Evolutionary conservation across 2,113 vertebrate genomes (phyloP).

Genomic region (Cercocebus atys): DNA sequence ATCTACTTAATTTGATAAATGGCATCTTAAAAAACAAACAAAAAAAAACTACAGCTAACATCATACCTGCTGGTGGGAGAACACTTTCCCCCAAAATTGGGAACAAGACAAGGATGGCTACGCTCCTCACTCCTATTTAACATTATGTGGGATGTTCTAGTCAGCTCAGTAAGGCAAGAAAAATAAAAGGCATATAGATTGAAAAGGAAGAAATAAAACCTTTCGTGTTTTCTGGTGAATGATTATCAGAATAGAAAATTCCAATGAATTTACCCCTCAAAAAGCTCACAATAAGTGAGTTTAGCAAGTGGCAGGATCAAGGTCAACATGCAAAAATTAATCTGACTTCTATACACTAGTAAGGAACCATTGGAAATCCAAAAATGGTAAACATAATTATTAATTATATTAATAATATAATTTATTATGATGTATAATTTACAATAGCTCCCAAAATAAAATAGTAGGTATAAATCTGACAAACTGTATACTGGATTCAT

Average conservation of each 20-base stretch:
- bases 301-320: background rate
- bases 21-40: background rate
- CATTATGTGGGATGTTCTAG: background rate
- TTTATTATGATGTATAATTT: background rate
- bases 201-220: background rate
- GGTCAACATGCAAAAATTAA: background rate
- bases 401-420: too few species aligned
- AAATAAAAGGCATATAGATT: background rate
- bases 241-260: background rate
- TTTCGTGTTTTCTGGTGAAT: background rate
- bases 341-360: background rate
- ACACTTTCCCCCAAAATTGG: background rate
- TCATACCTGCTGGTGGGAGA: background rate
- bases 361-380: background rate
- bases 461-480: background rate
- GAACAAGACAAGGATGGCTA: background rate
- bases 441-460: background rate
- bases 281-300: background rate
- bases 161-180: background rate
- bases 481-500: background rate
- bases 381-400: background rate
- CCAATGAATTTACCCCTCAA: background rate
- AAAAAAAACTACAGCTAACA: background rate
- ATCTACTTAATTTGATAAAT: background rate
- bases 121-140: too few species aligned